Percentiles rank a stretch among this genome's conserved stretches.
phyloP scores from a whole-genome alignment of 2,888 invertebrate species.

The Julus scanicus region DNA sequence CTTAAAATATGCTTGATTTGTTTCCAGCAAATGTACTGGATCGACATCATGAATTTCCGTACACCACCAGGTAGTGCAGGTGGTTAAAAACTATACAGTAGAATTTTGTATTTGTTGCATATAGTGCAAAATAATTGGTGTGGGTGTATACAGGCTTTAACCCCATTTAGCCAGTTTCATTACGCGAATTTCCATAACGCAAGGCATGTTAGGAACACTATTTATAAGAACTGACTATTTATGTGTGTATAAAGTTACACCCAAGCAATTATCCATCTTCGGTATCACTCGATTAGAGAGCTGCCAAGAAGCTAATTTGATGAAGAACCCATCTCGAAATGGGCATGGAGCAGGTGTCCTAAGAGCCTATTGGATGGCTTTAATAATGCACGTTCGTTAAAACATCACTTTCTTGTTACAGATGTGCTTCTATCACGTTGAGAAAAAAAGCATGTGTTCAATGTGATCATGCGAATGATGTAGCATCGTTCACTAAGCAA shows the following conservation, averaged over 20 bases:
- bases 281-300: not conserved
- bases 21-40: too few species aligned
- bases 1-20: too few species aligned
- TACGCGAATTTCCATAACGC: not conserved
- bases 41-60: too few species aligned
- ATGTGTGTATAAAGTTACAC: not conserved
- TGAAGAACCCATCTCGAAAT: not conserved
- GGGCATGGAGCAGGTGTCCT: not conserved
- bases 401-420: not conserved
- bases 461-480: constrained; percentile 23
- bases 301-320: not conserved
- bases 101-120: too few species aligned
- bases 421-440: not conserved
- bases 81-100: too few species aligned
- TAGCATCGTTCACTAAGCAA: not conserved
- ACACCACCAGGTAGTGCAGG: too few species aligned
- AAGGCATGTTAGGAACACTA: not conserved
- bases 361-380: not conserved
- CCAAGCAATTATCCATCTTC: too few species aligned
- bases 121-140: too few species aligned
- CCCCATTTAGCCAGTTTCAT: not conserved
- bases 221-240: not conserved
- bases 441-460: not conserved
- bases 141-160: too few species aligned
- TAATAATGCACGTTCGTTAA: constrained; percentile 17